phyloP scores from a whole-genome alignment of 2,888 invertebrate species.

The Acanthosepion esculentum region DNA sequence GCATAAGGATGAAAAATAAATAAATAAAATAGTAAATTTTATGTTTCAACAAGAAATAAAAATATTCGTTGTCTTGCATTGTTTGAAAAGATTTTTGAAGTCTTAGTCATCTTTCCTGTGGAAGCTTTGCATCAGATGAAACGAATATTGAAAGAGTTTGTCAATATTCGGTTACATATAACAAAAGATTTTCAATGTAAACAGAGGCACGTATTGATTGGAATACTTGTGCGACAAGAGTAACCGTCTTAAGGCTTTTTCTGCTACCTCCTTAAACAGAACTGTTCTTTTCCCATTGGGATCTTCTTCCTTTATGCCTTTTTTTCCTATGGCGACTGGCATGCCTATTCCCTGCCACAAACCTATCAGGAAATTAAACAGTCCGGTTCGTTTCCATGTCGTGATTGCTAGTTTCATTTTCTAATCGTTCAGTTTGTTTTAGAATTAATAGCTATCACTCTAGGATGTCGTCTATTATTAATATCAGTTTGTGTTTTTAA shows the following conservation, averaged over 20 bases:
- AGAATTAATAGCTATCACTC: not conserved
- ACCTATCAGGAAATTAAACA: not conserved
- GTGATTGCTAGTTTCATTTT: not conserved
- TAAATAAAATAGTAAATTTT: not conserved
- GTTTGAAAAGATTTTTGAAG: not conserved
- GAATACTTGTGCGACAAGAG: not conserved
- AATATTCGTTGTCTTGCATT: not conserved
- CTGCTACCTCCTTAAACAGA: not conserved
- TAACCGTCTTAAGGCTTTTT: not conserved
- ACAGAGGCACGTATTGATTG: not conserved
- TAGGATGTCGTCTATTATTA: not conserved
- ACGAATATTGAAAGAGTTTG: not conserved
- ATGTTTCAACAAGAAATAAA: not conserved
- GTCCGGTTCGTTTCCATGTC: not conserved
- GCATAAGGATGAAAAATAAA: not conserved
- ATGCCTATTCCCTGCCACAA: not conserved
- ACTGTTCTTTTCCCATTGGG: not conserved
- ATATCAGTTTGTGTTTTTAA: not conserved
- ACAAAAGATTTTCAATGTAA: not conserved
- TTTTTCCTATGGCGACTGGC: not conserved
- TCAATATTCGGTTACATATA: not conserved
- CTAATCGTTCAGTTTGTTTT: not conserved
- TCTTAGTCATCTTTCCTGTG: constrained; percentile 20
- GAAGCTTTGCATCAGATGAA: not conserved
- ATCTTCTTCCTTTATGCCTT: not conserved